These are phyloP conservation scores for Troglohyphantes excavatus DNA, from an alignment of 2,888 invertebrate species.

Conservation along the genomic window DNA sequence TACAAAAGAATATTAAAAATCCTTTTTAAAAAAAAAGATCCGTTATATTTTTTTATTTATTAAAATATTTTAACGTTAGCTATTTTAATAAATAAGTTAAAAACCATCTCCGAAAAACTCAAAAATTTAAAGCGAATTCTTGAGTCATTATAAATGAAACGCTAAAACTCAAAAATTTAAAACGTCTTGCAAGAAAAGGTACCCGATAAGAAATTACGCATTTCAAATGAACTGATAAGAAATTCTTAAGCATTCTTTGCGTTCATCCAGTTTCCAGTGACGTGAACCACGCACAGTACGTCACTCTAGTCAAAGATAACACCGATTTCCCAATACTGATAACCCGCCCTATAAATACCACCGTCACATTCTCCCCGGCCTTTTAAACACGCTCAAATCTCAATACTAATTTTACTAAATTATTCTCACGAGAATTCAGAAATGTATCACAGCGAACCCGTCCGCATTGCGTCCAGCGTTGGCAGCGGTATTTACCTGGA, in stretches of 20 bases:
- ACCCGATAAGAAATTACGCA: no score
- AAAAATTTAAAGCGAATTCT: no score
- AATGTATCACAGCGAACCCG: slow-evolving; percentile 28
- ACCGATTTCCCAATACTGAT: neutral
- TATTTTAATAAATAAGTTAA: no score
- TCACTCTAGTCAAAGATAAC: neutral
- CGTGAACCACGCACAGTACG: neutral
- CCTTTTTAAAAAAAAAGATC: no score
- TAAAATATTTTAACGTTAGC: no score
- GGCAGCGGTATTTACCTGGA: slow-evolving; percentile 15
- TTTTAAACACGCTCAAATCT: neutral
- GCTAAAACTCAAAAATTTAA: no score
- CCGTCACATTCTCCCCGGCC: neutral
- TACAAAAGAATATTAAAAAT: no score
- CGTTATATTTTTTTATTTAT: no score
- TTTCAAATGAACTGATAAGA: neutral
- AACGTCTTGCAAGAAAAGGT: no score
- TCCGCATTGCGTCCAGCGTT: slow-evolving; percentile 1
- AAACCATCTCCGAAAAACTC: no score
- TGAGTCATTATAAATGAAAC: no score
- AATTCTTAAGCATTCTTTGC: neutral
- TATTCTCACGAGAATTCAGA: neutral
- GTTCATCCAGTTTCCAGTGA: neutral
- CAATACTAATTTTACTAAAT: neutral
- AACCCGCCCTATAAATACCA: neutral